Evolutionary conservation across 2,888 invertebrate species (phyloP).

Genomic region (Dasysyrphus tricinctus): DNA sequence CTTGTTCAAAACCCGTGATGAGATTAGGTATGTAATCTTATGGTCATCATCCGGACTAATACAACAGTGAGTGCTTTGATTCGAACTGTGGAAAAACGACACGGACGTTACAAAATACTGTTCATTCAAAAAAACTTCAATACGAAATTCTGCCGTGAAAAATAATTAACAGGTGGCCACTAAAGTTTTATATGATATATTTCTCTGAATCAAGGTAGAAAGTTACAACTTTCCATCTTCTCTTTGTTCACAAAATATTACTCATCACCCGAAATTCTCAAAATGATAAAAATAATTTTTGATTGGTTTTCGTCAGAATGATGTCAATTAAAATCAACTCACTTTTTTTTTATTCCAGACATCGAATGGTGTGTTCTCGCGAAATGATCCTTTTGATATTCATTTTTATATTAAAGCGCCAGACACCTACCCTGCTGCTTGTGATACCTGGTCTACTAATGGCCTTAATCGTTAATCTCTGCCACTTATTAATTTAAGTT

Average conservation of each 20-base stretch:
- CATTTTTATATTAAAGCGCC: conserved; percentile 54
- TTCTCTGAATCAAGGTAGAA: too few species aligned
- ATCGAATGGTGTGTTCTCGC: conserved; percentile 36
- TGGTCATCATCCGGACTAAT: too few species aligned
- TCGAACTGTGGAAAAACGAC: too few species aligned
- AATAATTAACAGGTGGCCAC: too few species aligned
- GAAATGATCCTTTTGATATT: conserved; percentile 56
- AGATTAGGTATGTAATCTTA: too few species aligned
- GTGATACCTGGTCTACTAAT: conserved; percentile 70
- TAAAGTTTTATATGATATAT: too few species aligned
- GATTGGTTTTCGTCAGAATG: conserved; percentile 52
- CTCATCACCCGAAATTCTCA: background rate
- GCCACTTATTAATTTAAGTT: conserved; percentile 75
- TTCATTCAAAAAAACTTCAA: too few species aligned
- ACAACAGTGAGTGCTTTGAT: too few species aligned
- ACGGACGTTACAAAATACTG: too few species aligned
- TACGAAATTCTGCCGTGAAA: too few species aligned
- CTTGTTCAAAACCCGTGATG: too few species aligned
- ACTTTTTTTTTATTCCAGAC: conserved; percentile 37
- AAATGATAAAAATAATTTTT: conserved; percentile 42
- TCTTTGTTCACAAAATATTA: background rate
- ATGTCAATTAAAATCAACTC: conserved; percentile 41
- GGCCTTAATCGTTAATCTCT: conserved; percentile 75
- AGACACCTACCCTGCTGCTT: conserved; percentile 51
- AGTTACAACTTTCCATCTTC: background rate